Base-by-base conservation (phyloP, 2,797 vertebrate genomes). In the Eremophila alpestris region DNA sequence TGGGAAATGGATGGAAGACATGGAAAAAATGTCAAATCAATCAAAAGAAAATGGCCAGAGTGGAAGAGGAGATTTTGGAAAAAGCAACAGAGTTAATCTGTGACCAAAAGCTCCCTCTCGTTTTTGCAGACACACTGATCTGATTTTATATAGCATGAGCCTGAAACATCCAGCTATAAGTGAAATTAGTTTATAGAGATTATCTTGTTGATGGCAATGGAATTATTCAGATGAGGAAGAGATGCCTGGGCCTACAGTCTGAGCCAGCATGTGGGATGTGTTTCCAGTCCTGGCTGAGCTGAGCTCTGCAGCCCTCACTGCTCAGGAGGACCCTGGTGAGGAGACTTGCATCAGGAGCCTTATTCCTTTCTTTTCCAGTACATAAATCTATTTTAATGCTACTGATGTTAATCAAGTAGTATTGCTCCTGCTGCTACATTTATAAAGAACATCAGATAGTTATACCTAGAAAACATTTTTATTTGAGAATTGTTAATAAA, bases 401-500 rank as follows among this genome's bases (percentile, higher is more conserved):
- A 22, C 29, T 63, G 55, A 52, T 67, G 27, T 40, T 65, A 67
- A 88, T 59, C 41, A 34, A 78, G 32, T 21, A 67, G 48, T 38
- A n/a, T 20, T 83, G 30, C 38, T 83, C 65, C 81, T 74, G 29
- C 71, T 86, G 45, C 52, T 83, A 20, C 18, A 45, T 81, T 69
- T 88, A 76, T 30, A 60, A 88, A 78, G 27, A 81, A 81, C 13
- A 83, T 87, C 23, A 65, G 65, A 55, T 67, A 88, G 80, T 73
- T 69, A 60, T 41, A 60, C 18, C 40, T 75, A 74, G 63, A 85
- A 81, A 82, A 67, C 70, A 51, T 17, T 93, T 93, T 51, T 67
- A 73, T 81, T 83, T 76, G 41, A 74, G 60, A 88, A 74, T 36
- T 54, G n/a, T 81, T 96, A 92, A 76, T 74, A 87, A 86, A 91